Conservation (phyloP, 64 coral and sea anemone genomes). For the Montipora sp. region DNA sequence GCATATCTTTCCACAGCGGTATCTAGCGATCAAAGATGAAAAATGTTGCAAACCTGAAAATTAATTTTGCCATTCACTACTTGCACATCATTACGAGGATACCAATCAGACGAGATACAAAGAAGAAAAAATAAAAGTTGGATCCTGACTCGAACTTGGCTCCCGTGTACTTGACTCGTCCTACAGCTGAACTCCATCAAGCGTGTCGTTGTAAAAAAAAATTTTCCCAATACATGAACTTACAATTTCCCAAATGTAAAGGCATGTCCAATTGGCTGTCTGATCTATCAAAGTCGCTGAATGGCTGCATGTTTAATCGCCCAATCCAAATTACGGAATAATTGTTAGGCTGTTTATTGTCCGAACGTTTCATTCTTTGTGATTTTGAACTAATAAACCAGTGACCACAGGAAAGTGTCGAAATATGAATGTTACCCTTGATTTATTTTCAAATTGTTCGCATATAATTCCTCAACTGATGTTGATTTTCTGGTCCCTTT, state of each 20-base stretch:
- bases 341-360: background rate
- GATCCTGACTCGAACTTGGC: constrained; percentile 8
- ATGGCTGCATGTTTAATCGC: background rate
- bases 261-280: background rate
- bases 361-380: background rate
- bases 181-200: background rate
- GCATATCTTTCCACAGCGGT: constrained; percentile 3
- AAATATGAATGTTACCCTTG: background rate
- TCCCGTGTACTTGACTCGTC: background rate
- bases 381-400: background rate
- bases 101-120: constrained; percentile 2
- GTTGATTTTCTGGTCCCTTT: constrained; percentile 18
- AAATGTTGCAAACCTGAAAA: constrained; percentile 18
- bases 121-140: constrained; percentile 12
- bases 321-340: background rate
- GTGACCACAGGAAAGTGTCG: background rate
- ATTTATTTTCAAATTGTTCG: background rate
- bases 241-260: background rate
- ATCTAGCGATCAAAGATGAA: background rate
- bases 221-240: background rate
- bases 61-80: constrained; percentile 6
- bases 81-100: background rate
- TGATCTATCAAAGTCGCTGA: background rate
- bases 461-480: background rate
- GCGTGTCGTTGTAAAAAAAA: background rate